phyloP scores from a whole-genome alignment of 2,113 vertebrate genomes.

The Sylvicapra grimmia region DNA sequence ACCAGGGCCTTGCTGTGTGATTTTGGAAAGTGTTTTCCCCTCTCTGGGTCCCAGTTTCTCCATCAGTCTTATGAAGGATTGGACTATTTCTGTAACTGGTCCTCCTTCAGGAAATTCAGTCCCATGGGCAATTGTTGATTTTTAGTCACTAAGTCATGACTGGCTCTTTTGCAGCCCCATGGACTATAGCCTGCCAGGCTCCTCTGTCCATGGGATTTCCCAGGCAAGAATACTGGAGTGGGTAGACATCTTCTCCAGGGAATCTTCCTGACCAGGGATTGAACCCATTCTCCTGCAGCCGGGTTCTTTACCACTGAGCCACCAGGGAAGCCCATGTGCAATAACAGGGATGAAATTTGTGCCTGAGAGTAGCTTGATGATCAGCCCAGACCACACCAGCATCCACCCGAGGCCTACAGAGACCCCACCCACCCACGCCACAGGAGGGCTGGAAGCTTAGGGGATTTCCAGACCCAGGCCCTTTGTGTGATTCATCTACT shows the following conservation, averaged over 20 bases:
- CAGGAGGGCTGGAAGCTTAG: background rate
- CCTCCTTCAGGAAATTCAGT: background rate
- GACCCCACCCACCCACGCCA: rapidly evolving
- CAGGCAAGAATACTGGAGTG: no score
- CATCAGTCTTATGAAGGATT: background rate
- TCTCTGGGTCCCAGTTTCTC: background rate
- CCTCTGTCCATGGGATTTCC: background rate
- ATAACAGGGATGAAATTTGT: background rate
- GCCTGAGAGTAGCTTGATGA: background rate
- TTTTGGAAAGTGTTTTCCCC: rapidly evolving
- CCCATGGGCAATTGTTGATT: background rate
- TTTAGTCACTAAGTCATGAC: background rate
- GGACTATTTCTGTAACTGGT: background rate
- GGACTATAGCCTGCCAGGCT: background rate
- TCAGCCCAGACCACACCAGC: background rate
- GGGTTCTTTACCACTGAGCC: no score
- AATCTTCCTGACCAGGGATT: no score
- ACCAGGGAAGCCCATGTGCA: no score
- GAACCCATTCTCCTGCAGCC: no score
- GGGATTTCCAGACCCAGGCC: no score
- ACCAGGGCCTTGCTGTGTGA: rapidly evolving
- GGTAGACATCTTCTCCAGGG: no score
- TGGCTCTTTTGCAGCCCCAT: background rate
- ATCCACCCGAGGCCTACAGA: background rate
- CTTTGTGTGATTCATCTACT: background rate